phyloP scores from a whole-genome alignment of 92 coral and sea anemone genomes.

The Epizoanthus scotinus region DNA sequence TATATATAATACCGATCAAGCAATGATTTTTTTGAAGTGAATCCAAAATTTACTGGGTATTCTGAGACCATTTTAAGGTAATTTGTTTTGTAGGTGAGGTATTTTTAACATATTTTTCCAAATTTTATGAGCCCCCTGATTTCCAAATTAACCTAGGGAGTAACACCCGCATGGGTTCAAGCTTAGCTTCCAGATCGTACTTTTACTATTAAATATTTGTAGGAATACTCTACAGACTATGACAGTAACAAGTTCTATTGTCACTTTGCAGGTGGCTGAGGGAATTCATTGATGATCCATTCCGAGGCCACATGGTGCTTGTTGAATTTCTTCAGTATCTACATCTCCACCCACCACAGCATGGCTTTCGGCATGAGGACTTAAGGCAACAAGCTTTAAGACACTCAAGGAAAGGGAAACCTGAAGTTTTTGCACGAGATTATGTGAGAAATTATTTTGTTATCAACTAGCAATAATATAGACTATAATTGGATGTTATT shows the following conservation, averaged over 20 bases:
- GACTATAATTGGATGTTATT: too few species aligned
- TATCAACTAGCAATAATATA: background rate
- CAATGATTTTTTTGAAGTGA: too few species aligned
- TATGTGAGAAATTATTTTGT: conserved; percentile 56
- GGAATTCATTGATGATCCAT: conserved; percentile 95
- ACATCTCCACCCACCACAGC: conserved; percentile 76
- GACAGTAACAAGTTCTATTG: background rate
- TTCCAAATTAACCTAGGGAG: too few species aligned
- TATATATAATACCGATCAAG: too few species aligned
- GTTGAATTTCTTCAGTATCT: conserved; percentile 88
- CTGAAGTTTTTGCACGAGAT: conserved; percentile 84
- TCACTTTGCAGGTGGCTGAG: conserved; percentile 82
- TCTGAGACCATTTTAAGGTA: too few species aligned
- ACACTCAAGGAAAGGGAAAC: conserved; percentile 65
- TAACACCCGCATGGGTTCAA: too few species aligned
- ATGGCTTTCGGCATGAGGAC: conserved; percentile 47
- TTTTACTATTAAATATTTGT: background rate
- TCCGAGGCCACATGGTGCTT: conserved; percentile 88
- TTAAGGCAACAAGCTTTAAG: conserved; percentile 43
- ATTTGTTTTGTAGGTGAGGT: too few species aligned
- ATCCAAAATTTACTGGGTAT: background rate
- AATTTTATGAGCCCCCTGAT: too few species aligned
- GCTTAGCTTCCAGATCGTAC: too few species aligned
- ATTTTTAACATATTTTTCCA: too few species aligned
- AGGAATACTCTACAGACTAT: background rate